Evolutionary conservation across 2,888 invertebrate genomes (phyloP), one percentile per base, ranked within the genome.

Genomic region (Pediacus dermestoides): DNA sequence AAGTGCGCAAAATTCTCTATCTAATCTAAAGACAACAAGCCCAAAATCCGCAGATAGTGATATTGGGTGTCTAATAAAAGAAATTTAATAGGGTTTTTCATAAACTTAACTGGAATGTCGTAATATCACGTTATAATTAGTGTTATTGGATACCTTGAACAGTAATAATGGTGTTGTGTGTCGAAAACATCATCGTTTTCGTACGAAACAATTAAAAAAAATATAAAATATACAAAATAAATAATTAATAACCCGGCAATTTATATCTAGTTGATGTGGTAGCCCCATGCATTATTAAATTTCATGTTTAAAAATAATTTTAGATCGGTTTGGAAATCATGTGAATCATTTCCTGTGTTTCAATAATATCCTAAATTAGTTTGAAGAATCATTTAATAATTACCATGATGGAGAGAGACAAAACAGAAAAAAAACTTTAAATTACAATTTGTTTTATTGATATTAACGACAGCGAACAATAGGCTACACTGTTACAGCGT

Each of bases 271-370:
- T n/a, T n/a, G n/a, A n/a, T n/a, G n/a, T n/a, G n/a, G n/a, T n/a
- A n/a, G n/a, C 28, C 37, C 30, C 15, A 33, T 22, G 37, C 37
- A 34, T 40, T 44, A 34, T 40, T 34, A 40, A 31, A 37, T 37
- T 46, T 30, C 34, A 44, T 46, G 41, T 44, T 39, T 28, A 44
- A 40, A 37, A 44, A 46, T 44, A 42, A 39, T 41, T 35, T 37
- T 23, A 41, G 41, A 47, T 41, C 41, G 34, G 42, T 37, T 28
- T 28, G 37, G 34, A 30, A 30, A 36, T 35, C 33, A 37, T 43
- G 36, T 44, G 45, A 45, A 45, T 45, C 48, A 48, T 37, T 45
- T 48, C 48, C 48, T 44, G 42, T 40, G 35, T 45, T 28, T 48
- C 42, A 39, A 34, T 34, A 32, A 30, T 21, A 28, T 37, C 34